Percentiles rank a stretch among this genome's conserved stretches.
These are phyloP conservation scores for Bombylius major DNA, from an alignment of 2,888 invertebrate genomes.

Conservation along the genomic window DNA sequence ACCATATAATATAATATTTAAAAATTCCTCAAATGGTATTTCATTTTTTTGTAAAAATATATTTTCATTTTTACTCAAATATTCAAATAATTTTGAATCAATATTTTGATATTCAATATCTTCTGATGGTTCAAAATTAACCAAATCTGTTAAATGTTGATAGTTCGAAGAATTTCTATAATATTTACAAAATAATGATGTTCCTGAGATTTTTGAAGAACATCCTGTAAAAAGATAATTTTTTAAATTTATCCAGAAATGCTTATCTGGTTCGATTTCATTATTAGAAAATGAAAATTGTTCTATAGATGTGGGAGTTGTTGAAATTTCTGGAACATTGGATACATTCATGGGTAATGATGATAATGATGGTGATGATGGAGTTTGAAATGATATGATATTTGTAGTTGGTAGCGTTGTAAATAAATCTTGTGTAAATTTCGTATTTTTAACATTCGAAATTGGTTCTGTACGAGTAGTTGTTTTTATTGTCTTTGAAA, in stretches of 20 bases:
- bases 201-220: not conserved
- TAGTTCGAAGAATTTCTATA: not conserved
- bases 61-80: not conserved
- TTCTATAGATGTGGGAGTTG: too few species aligned
- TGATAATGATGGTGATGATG: too few species aligned
- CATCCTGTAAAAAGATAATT: conserved; percentile 13
- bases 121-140: conserved; percentile 7
- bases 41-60: not conserved
- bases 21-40: conserved; percentile 15
- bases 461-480: too few species aligned
- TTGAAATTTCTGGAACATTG: too few species aligned
- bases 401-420: too few species aligned
- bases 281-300: too few species aligned
- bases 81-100: conserved; percentile 12
- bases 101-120: conserved; percentile 12
- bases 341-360: too few species aligned
- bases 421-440: too few species aligned
- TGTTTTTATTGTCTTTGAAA: too few species aligned
- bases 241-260: conserved; percentile 13
- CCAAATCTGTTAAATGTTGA: conserved; percentile 3
- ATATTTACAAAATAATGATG: conserved; percentile 5
- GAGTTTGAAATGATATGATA: too few species aligned
- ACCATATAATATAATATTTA: conserved; percentile 15
- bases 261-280: conserved; percentile 1
- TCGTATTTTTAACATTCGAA: too few species aligned